Conservation (phyloP, 2,113 vertebrate genomes). For the Chaetops frenatus region DNA sequence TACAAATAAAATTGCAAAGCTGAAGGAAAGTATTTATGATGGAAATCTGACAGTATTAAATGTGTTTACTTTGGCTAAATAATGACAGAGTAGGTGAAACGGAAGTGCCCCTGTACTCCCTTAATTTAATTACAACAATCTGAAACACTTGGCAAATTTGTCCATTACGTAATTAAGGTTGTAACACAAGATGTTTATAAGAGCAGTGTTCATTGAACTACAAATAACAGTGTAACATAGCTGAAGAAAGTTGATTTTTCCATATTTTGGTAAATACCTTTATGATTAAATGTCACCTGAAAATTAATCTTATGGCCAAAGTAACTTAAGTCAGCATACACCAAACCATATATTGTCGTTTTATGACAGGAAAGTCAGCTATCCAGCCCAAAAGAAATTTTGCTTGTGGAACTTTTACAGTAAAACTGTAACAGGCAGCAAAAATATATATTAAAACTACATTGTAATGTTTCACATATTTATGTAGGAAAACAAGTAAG, state of each 20-base stretch:
- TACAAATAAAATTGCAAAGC: background rate
- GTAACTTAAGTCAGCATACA: background rate
- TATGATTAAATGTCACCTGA: background rate
- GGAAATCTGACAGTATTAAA: background rate
- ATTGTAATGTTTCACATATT: background rate
- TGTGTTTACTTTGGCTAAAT: conserved; percentile 2
- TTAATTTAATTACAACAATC: conserved; percentile 16
- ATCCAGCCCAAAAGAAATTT: background rate
- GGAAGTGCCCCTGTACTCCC: background rate
- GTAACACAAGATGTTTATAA: background rate
- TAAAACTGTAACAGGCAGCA: background rate
- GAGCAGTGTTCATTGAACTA: background rate
- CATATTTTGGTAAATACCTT: background rate
- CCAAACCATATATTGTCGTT: background rate
- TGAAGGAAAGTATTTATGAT: background rate
- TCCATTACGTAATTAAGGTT: background rate
- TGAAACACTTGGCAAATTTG: background rate
- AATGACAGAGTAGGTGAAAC: background rate
- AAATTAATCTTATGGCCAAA: background rate
- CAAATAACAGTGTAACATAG: background rate
- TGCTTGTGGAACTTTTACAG: background rate
- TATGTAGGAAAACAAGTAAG: background rate
- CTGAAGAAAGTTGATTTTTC: background rate
- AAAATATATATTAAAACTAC: background rate
- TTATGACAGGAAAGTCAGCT: background rate